These are phyloP conservation scores for Zaprionus taronus DNA, from an alignment of 1,140 invertebrate species.

Conservation along the genomic window DNA sequence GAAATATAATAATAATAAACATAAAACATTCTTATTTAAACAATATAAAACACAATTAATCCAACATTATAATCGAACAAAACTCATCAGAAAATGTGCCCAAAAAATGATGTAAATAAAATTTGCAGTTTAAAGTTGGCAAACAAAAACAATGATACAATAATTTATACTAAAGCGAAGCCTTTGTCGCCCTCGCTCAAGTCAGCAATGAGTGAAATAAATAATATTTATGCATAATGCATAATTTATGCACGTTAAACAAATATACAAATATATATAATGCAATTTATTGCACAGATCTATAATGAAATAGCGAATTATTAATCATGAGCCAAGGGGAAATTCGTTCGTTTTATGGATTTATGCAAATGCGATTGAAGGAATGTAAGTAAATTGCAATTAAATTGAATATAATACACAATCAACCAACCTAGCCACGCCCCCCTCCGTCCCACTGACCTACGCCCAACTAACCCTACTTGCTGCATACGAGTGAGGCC, in stretches of 20 bases:
- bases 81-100: background rate
- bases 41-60: slow-evolving; percentile 6
- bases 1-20: background rate
- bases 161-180: slow-evolving; percentile 6
- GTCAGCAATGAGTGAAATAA: background rate
- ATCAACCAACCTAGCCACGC: background rate
- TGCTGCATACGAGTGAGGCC: slow-evolving; percentile 3
- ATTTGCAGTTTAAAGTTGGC: background rate
- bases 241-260: slow-evolving; percentile 14
- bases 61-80: background rate
- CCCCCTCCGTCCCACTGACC: background rate
- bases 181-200: background rate
- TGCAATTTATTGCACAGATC: slow-evolving; percentile 44
- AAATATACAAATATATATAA: slow-evolving; percentile 54
- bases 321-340: slow-evolving; percentile 44
- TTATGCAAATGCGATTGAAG: slow-evolving; percentile 51
- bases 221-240: slow-evolving; percentile 9
- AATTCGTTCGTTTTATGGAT: slow-evolving; percentile 46
- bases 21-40: background rate
- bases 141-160: background rate
- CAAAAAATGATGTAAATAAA: background rate
- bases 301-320: slow-evolving; percentile 44
- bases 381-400: slow-evolving; percentile 57
- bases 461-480: too few relatives aligned
- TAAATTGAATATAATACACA: slow-evolving; percentile 37